These are phyloP conservation scores for Drosophila stalkeri DNA, from an alignment of 2,888 invertebrate species.

Conservation along the genomic window DNA sequence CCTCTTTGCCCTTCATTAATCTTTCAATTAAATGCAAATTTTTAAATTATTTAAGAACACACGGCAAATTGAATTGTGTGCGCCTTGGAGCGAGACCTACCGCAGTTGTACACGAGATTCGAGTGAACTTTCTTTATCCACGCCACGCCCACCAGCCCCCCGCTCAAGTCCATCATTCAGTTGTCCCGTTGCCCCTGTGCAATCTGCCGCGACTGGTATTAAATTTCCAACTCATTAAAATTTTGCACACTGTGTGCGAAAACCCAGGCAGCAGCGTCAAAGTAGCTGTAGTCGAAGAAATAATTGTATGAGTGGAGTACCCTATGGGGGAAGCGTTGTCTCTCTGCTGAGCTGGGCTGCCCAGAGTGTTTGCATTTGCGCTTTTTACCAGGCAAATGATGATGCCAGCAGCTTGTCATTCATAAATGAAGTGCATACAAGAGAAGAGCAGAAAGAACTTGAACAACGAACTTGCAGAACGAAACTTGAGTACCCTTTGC, in stretches of 20 bases:
- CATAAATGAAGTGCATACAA: slow-evolving; percentile 60
- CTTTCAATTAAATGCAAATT: slow-evolving; percentile 69
- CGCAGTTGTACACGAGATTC: slow-evolving; percentile 53
- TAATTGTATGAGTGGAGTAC: slow-evolving; percentile 29
- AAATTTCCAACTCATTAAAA: slow-evolving; percentile 82
- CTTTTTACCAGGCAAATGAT: slow-evolving; percentile 36
- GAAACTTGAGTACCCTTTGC: background rate
- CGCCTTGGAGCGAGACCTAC: slow-evolving; percentile 64
- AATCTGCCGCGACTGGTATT: slow-evolving; percentile 64
- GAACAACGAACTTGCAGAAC: no score
- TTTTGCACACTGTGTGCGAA: slow-evolving; percentile 71
- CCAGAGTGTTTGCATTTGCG: slow-evolving; percentile 63
- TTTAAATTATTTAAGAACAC: slow-evolving; percentile 50
- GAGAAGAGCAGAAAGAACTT: background rate
- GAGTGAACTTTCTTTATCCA: slow-evolving; percentile 4
- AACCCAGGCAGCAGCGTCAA: slow-evolving; percentile 22
- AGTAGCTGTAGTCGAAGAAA: slow-evolving; percentile 26
- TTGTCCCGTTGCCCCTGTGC: slow-evolving; percentile 27
- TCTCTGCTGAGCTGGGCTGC: slow-evolving; percentile 10
- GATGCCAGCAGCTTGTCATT: slow-evolving; percentile 50
- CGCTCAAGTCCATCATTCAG: no score
- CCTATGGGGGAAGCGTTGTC: slow-evolving; percentile 12
- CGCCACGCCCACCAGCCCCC: background rate
- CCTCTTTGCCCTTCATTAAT: slow-evolving; percentile 56
- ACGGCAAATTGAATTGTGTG: slow-evolving; percentile 70